Percentiles rank a stretch among this genome's conserved stretches.
Evolutionary conservation across 1,140 invertebrate genomes (phyloP).

Genomic region (Sminthurinus signatus): DNA sequence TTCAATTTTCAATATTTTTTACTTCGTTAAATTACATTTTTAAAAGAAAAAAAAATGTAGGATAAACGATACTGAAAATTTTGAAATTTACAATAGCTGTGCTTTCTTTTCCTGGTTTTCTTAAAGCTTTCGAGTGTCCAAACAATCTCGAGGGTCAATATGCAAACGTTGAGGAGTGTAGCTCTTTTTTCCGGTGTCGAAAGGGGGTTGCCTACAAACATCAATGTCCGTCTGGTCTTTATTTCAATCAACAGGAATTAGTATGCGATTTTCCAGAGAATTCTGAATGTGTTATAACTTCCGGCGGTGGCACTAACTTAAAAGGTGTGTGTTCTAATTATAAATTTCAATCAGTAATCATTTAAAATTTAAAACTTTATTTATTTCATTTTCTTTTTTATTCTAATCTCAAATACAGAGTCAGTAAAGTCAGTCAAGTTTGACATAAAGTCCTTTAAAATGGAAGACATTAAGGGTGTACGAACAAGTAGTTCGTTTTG

Average conservation of each 20-base stretch:
- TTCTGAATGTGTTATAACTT: not conserved
- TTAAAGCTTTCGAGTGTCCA: conserved; percentile 11
- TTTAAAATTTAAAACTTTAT: not conserved
- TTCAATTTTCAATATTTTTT: no score
- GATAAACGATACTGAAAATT: no score
- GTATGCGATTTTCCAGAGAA: conserved; percentile 3
- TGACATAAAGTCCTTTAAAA: not conserved
- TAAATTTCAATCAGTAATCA: not conserved
- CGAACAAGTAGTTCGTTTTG: not conserved
- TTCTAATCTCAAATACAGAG: no score
- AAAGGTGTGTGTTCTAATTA: not conserved
- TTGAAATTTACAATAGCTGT: no score
- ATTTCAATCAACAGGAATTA: conserved; percentile 6
- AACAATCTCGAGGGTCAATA: conserved; percentile 5
- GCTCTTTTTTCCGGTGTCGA: not conserved
- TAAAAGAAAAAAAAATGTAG: no score
- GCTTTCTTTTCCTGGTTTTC: no score
- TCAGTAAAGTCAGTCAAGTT: no score
- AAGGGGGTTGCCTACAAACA: conserved; percentile 1
- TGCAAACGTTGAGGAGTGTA: conserved; percentile 1
- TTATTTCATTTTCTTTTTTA: no score
- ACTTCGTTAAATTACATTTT: no score
- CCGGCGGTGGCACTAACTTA: not conserved
- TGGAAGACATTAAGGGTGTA: not conserved
- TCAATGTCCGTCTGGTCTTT: not conserved